Evolutionary conservation across 2,113 vertebrate genomes (phyloP).

Genomic region (Paradisaea rubra): DNA sequence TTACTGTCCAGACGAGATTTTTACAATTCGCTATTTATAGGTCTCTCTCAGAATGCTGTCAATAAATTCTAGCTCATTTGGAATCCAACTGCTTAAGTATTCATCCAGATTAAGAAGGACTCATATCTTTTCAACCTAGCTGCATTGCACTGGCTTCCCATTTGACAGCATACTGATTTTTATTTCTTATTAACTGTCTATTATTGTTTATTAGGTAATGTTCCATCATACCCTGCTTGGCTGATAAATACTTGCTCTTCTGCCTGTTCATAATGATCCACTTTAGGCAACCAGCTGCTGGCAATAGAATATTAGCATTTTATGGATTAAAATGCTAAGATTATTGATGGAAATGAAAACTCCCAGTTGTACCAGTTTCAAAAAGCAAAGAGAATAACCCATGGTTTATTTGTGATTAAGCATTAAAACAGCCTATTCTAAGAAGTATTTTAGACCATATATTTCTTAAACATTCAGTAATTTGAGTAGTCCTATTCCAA

Average conservation of each 20-base stretch:
- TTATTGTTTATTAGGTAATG: constrained; percentile 40
- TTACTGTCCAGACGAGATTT: neutral
- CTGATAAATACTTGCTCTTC: neutral
- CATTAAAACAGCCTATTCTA: neutral
- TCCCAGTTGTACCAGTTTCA: neutral
- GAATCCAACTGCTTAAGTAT: neutral
- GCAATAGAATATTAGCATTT: neutral
- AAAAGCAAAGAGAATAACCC: neutral
- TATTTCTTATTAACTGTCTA: constrained; percentile 36
- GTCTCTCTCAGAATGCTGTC: neutral
- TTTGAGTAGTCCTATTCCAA: neutral
- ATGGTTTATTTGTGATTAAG: neutral
- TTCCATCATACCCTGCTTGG: neutral
- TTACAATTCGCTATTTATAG: neutral
- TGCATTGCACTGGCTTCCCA: neutral
- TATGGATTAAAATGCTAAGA: neutral
- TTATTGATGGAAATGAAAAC: neutral
- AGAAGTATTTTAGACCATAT: neutral
- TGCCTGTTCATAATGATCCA: neutral
- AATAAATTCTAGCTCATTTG: constrained; percentile 11
- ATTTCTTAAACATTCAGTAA: neutral
- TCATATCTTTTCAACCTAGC: neutral
- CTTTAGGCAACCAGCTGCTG: neutral
- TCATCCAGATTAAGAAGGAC: neutral
- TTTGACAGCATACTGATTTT: constrained; percentile 22